Percentiles rank a stretch among this genome's conserved stretches.
These are phyloP conservation scores for Eristalinus aeneus DNA, from an alignment of 2,888 invertebrate genomes.

Conservation along the genomic window DNA sequence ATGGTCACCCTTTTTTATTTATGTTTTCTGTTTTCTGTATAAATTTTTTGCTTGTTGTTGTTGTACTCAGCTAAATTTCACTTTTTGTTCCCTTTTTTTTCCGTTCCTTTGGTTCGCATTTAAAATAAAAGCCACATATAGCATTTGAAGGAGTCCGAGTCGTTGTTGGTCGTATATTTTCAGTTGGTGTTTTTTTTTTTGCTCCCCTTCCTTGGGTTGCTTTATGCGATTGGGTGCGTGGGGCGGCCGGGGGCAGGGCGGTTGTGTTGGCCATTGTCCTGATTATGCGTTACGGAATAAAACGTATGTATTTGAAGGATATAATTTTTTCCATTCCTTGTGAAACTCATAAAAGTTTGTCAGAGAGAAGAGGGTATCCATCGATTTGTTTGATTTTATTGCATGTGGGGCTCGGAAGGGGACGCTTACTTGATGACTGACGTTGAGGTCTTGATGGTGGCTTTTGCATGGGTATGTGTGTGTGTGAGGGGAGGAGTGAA, in stretches of 20 bases:
- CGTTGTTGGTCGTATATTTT: background rate
- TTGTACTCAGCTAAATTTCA: too few species aligned
- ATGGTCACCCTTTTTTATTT: constrained; percentile 70
- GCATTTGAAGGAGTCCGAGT: constrained; percentile 59
- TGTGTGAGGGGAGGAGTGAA: background rate
- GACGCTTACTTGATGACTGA: background rate
- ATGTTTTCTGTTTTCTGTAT: constrained; percentile 34
- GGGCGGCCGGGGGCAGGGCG: constrained; percentile 26
- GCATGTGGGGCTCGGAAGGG: background rate
- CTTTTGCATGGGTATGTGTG: background rate
- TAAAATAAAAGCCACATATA: constrained; percentile 65
- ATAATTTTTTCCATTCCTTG: constrained; percentile 39
- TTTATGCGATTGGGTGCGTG: constrained; percentile 43
- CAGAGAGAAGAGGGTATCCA: constrained; percentile 28
- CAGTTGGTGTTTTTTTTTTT: background rate
- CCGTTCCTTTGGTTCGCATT: constrained; percentile 51
- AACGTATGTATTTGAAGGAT: constrained; percentile 46
- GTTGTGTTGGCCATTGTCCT: constrained; percentile 62
- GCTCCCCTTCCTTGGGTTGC: constrained; percentile 1
- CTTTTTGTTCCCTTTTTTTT: too few species aligned
- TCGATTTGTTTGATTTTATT: constrained; percentile 56
- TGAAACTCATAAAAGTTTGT: constrained; percentile 40
- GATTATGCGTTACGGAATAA: constrained; percentile 58
- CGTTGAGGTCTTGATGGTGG: background rate
- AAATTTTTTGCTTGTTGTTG: constrained; percentile 35